These are phyloP conservation scores for Drosophila sechellia DNA, from an alignment of 1,140 invertebrate species.

Conservation along the genomic window DNA sequence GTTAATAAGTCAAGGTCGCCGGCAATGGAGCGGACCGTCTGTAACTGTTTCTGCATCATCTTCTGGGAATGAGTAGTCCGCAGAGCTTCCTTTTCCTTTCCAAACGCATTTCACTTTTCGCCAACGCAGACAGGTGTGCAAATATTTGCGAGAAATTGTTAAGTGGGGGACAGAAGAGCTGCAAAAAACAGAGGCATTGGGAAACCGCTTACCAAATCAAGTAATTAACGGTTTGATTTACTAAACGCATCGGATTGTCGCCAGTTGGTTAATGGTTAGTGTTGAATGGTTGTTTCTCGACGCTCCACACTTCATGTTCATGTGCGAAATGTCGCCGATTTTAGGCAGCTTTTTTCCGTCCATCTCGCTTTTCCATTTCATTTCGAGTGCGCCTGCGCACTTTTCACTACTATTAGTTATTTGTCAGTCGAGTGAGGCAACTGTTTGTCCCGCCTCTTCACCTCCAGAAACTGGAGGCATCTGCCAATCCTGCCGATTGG, in stretches of 20 bases:
- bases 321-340: conserved; percentile 49
- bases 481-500: conserved; percentile 57
- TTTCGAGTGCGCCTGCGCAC: conserved; percentile 56
- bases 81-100: conserved; percentile 66
- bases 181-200: conserved; percentile 46
- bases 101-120: conserved; percentile 72
- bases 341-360: conserved; percentile 23
- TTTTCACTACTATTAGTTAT: conserved; percentile 61
- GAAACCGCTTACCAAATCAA: conserved; percentile 79
- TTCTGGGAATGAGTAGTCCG: conserved; percentile 2
- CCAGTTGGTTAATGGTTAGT: conserved; percentile 24
- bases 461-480: conserved; percentile 35
- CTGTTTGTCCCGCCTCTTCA: conserved; percentile 48
- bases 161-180: conserved; percentile 16
- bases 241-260: conserved; percentile 76
- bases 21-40: conserved; percentile 44
- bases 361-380: conserved; percentile 39
- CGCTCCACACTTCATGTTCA: conserved; percentile 42
- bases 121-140: conserved; percentile 50
- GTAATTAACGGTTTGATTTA: conserved; percentile 81
- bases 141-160: conserved; percentile 70
- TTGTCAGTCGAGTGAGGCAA: conserved; percentile 32
- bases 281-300: conserved; percentile 19
- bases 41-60: background rate
- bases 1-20: conserved; percentile 76